Percentiles rank a stretch among this genome's conserved stretches.
Conservation (phyloP, 2,113 vertebrate species). For the Ochotona curzoniae region DNA sequence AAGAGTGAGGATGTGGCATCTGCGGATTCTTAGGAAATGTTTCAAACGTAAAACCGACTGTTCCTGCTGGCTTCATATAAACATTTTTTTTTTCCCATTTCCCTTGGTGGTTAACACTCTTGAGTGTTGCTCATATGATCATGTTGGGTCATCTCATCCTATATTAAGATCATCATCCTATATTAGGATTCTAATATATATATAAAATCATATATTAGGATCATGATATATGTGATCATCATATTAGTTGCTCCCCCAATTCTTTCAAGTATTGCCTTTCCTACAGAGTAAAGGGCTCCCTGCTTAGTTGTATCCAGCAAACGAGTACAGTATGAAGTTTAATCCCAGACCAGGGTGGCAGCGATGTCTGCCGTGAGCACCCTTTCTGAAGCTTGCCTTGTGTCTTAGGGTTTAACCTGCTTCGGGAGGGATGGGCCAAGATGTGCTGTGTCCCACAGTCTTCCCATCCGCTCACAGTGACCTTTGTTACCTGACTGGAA, state of each 20-base stretch:
- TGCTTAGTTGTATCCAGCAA: constrained; percentile 1
- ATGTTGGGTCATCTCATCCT: not conserved
- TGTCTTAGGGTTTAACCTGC: not conserved
- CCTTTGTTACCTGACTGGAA: not conserved
- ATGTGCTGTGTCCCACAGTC: accelerated
- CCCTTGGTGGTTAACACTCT: not conserved
- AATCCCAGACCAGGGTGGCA: not conserved
- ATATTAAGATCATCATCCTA: not conserved
- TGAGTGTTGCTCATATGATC: not conserved
- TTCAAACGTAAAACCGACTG: not conserved
- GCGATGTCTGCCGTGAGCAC: not conserved
- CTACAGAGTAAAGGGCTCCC: not conserved
- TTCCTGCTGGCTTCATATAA: not conserved
- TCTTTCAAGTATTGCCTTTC: no score
- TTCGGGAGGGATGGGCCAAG: not conserved
- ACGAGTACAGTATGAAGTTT: not conserved
- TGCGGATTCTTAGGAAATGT: not conserved
- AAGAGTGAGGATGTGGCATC: not conserved
- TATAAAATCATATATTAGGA: no score
- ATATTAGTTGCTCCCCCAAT: no score
- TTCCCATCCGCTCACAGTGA: not conserved
- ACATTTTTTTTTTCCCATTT: not conserved
- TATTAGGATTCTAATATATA: no score
- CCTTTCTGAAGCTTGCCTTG: not conserved
- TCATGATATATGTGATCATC: no score